Percentiles rank a stretch among this genome's conserved stretches.
Evolutionary conservation across 2,888 invertebrate genomes (phyloP).

Genomic region (Limnephilus rhombicus): DNA sequence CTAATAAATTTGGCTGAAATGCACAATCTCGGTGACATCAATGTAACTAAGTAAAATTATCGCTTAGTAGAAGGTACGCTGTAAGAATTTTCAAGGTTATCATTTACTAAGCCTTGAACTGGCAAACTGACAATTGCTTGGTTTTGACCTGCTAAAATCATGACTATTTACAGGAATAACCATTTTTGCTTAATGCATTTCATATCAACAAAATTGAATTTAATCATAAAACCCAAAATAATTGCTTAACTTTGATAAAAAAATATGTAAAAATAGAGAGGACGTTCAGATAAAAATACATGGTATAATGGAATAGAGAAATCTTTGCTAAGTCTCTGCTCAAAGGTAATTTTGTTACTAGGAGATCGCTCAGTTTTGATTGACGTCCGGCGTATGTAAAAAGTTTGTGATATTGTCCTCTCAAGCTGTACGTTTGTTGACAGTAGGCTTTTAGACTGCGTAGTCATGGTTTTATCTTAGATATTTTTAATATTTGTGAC

Average conservation of each 20-base stretch:
- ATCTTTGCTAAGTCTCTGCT: too few species aligned
- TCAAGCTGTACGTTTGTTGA: not conserved
- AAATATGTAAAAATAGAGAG: too few species aligned
- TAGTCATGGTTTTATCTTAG: not conserved
- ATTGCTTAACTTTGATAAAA: too few species aligned
- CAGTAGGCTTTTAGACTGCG: too few species aligned
- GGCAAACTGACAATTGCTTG: not conserved
- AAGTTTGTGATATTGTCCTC: not conserved
- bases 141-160: not conserved
- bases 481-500: not conserved
- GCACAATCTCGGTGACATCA: not conserved
- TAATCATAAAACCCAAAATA: too few species aligned
- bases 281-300: not conserved
- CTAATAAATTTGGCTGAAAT: not conserved
- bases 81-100: not conserved
- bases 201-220: too few species aligned
- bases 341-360: not conserved
- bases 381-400: not conserved
- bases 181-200: too few species aligned
- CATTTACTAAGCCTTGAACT: not conserved
- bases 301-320: not conserved
- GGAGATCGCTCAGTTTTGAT: not conserved
- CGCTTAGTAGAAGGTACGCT: not conserved
- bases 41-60: not conserved
- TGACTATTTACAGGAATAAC: not conserved